Percentiles rank a stretch among this genome's conserved stretches.
phyloP scores from a whole-genome alignment of 2,113 vertebrate species.

The Epinephelus cyanopodus region DNA sequence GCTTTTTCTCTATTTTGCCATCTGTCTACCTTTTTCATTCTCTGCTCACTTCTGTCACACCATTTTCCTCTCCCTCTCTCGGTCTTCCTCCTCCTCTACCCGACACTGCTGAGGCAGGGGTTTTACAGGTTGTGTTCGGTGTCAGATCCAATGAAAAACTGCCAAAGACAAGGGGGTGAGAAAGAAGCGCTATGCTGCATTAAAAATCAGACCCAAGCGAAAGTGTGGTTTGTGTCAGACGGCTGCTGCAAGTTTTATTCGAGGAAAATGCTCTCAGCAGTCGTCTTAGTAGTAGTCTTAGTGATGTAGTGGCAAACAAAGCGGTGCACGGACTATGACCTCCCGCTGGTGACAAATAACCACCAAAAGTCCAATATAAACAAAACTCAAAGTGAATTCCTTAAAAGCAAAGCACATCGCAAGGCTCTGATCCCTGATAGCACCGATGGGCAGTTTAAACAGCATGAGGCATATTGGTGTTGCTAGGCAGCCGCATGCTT shows the following conservation, averaged over 20 bases:
- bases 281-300: background rate
- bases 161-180: slow-evolving; percentile 55
- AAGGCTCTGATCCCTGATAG: slow-evolving; percentile 5
- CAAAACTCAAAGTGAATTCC: slow-evolving; percentile 28
- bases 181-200: slow-evolving; percentile 53
- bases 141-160: slow-evolving; percentile 73
- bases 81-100: slow-evolving; percentile 23
- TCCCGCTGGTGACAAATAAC: slow-evolving; percentile 35
- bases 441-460: background rate
- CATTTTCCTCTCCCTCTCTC: slow-evolving; percentile 3
- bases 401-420: background rate
- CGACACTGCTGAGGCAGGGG: slow-evolving; percentile 66
- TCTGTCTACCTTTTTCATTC: slow-evolving; percentile 41
- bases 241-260: slow-evolving; percentile 30
- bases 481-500: slow-evolving; percentile 33
- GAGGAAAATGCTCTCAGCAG: slow-evolving; percentile 29
- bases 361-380: slow-evolving; percentile 23
- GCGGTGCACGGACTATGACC: slow-evolving; percentile 26
- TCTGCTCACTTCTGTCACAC: slow-evolving; percentile 8
- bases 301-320: slow-evolving; percentile 55
- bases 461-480: background rate
- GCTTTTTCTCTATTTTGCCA: slow-evolving; percentile 47
- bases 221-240: slow-evolving; percentile 56
- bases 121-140: slow-evolving; percentile 72
- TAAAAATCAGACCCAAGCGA: slow-evolving; percentile 61